Percentiles rank a stretch among this genome's conserved stretches.
phyloP scores from a whole-genome alignment of 1,140 invertebrate species.

The Rhyzopertha dominica region DNA sequence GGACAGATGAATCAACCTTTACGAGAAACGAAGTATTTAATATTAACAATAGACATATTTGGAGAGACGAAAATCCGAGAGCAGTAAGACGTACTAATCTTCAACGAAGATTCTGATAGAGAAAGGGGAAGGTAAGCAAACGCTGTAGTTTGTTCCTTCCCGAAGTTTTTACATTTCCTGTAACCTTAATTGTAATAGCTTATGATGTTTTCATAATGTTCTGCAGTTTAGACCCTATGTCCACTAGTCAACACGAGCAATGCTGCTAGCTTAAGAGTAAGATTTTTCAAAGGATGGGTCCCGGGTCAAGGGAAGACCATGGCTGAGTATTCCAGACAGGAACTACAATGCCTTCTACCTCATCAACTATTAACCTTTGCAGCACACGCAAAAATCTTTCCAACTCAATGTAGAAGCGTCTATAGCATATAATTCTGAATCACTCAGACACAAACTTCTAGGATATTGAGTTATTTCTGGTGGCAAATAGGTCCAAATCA shows the following conservation, averaged over 20 bases:
- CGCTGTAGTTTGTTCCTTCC: slow-evolving; percentile 9
- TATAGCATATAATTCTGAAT: slow-evolving; percentile 22
- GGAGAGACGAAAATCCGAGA: no score
- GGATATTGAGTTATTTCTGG: slow-evolving; percentile 30
- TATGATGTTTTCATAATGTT: slow-evolving; percentile 1
- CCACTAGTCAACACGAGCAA: slow-evolving; percentile 26
- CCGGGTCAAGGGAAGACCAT: slow-evolving; percentile 30
- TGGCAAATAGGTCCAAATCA: no score
- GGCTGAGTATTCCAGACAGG: slow-evolving; percentile 35
- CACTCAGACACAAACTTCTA: slow-evolving; percentile 22
- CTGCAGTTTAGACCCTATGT: slow-evolving; percentile 15
- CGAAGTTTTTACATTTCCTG: slow-evolving; percentile 18
- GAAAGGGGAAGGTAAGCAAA: slow-evolving; percentile 12
- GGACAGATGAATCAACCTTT: no score
- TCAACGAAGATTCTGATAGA: no score
- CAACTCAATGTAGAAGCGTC: slow-evolving; percentile 36
- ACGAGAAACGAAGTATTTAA: no score
- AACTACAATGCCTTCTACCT: no score
- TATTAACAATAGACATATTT: no score
- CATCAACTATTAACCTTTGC: no score
- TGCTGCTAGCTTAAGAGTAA: slow-evolving; percentile 22
- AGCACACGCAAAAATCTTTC: slow-evolving; percentile 16
- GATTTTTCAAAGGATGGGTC: slow-evolving; percentile 20
- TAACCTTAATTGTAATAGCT: slow-evolving; percentile 9
- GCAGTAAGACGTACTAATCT: no score